Evolutionary conservation across 37 sponge, comb jelly and placozoan species (phyloP), one percentile per base, ranked within the genome.

Genomic region (Mnemiopsis leidyi): DNA sequence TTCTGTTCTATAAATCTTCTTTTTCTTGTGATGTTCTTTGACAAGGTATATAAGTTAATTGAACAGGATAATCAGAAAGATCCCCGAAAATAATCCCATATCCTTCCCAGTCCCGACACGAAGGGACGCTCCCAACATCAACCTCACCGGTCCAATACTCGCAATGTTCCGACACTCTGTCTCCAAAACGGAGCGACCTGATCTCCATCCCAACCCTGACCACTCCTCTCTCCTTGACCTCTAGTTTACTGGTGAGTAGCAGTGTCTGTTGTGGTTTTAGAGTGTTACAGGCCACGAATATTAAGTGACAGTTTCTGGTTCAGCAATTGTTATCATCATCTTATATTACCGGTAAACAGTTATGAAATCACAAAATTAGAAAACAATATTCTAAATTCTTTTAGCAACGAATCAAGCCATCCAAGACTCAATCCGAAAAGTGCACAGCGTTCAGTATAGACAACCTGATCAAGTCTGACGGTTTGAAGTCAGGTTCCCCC

Each of bases 361-460:
- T n/a, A n/a, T n/a, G n/a, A n/a, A n/a, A n/a, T n/a, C n/a, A n/a
- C n/a, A n/a, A n/a, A n/a, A n/a, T n/a, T n/a, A n/a, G n/a, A n/a
- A n/a, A n/a, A n/a, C n/a, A n/a, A 48, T 18, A 48, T 48, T 13
- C 13, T 18, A 48, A 18, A 48, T 48, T 13, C 61, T 13, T 48
- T 48, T 13, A 48, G 61, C 61, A 48, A 13, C 61, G 61, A 13
- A 48, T 48, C 9, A 48, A 5, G 13, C 61, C 61, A 5, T 48
- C 61, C 5, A 48, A 48, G 61, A 48, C 61, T 5, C 75, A 71
- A 28, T 71, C 75, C 20, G 75, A 71, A 25, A n/a, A 28, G 20
- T 71, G 75, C 20, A 71, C 7, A 5, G 75, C 75, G 75, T 71
- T 71, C n/a, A 71, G 75, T 71, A 71, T 71, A 7, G 75, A 71